Evolutionary conservation across 2,113 vertebrate genomes (phyloP).

Genomic region (Cochlearius cochlearius): DNA sequence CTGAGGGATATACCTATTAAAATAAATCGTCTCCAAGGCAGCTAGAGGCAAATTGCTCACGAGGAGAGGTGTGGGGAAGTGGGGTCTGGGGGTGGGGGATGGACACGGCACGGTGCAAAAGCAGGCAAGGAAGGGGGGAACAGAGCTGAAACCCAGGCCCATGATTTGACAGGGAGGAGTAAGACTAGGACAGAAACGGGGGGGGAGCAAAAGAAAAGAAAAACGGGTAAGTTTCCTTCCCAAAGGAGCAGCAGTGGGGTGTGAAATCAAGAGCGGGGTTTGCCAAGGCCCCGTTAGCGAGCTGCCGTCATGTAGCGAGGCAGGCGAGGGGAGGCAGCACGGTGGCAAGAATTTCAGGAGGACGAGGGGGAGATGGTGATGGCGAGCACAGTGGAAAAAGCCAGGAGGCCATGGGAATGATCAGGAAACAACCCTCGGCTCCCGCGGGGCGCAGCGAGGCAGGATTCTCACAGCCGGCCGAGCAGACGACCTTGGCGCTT

Average conservation of each 20-base stretch:
- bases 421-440: not conserved
- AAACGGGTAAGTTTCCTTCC: accelerated
- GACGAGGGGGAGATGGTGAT: accelerated
- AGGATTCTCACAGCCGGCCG: not conserved
- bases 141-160: not conserved
- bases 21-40: not conserved
- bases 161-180: not conserved
- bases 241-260: not conserved
- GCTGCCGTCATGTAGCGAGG: accelerated
- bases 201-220: not conserved
- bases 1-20: not conserved
- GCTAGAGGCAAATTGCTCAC: not conserved
- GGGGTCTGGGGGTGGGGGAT: not conserved
- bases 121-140: not conserved
- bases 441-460: not conserved
- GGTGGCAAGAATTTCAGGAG: not conserved
- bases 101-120: not conserved
- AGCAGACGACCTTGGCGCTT: accelerated
- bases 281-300: accelerated
- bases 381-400: not conserved
- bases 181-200: not conserved
- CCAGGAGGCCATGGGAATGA: not conserved
- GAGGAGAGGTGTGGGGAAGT: not conserved
- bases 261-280: not conserved
- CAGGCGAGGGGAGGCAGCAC: not conserved